phyloP scores from a whole-genome alignment of 2,888 invertebrate species.

The Trichogramma dendrolimi region DNA sequence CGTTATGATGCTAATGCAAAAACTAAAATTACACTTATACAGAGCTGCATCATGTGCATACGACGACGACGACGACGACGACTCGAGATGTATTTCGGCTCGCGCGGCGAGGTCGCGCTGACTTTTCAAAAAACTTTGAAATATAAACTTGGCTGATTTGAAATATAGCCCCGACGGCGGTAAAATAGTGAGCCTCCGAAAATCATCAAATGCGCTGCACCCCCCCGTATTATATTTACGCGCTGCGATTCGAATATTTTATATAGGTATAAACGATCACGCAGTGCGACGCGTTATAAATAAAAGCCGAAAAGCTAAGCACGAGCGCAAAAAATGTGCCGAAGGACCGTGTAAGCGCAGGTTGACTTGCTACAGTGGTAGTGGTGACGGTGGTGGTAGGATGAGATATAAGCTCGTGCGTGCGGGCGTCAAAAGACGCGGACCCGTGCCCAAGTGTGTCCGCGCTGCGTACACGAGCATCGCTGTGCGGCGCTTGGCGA shows the following conservation, averaged over 20 bases:
- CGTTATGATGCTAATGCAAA: too few relatives aligned
- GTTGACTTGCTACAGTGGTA: too few relatives aligned
- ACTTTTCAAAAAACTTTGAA: constrained; percentile 11
- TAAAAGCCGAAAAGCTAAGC: neutral
- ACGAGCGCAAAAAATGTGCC: too few relatives aligned
- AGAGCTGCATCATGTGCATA: too few relatives aligned
- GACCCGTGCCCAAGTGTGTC: neutral
- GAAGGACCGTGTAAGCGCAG: too few relatives aligned
- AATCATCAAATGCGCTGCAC: constrained; percentile 19
- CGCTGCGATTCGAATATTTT: constrained; percentile 2
- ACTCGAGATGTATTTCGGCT: too few relatives aligned
- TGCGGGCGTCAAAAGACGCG: constrained; percentile 23
- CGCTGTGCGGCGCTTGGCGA: constrained; percentile 20
- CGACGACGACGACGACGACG: too few relatives aligned
- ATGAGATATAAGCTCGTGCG: neutral
- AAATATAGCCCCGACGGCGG: constrained; percentile 9
- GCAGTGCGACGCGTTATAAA: neutral
- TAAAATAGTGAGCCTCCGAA: constrained; percentile 24
- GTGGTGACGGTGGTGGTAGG: too few relatives aligned
- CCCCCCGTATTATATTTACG: constrained; percentile 14
- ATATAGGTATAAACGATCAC: constrained; percentile 13
- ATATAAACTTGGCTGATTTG: constrained; percentile 5
- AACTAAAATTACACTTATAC: too few relatives aligned
- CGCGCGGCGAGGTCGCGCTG: too few relatives aligned
- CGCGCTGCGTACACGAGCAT: constrained; percentile 12